Percentiles rank a stretch among this genome's conserved stretches.
These are phyloP conservation scores for Calliopum simillimum DNA, from an alignment of 2,888 invertebrate species.

Conservation along the genomic window DNA sequence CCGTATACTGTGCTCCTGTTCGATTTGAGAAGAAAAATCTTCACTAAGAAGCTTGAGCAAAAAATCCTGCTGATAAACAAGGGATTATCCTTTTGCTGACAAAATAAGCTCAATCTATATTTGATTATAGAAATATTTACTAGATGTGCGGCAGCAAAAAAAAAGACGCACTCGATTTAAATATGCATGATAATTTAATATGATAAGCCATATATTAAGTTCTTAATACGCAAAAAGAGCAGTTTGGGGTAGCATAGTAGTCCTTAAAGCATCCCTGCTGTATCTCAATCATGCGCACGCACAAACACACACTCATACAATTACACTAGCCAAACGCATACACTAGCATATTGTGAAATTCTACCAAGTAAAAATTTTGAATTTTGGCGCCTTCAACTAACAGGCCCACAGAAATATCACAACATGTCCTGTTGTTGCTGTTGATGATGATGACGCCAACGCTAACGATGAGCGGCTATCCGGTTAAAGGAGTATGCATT, in stretches of 20 bases:
- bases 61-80: conserved; percentile 20
- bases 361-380: conserved; percentile 55
- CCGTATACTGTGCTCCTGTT: conserved; percentile 55
- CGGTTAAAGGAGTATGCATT: too few relatives aligned
- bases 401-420: conserved; percentile 54
- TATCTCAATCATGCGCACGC: background rate
- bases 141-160: background rate
- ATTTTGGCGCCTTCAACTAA: conserved; percentile 64
- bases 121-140: too few relatives aligned
- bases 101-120: conserved; percentile 10
- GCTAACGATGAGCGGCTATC: too few relatives aligned
- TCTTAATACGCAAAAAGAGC: too few relatives aligned
- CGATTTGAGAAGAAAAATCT: conserved; percentile 65
- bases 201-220: too few relatives aligned
- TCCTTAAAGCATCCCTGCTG: too few relatives aligned
- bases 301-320: background rate
- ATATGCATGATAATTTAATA: too few relatives aligned
- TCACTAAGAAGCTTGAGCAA: conserved; percentile 49
- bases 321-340: conserved; percentile 1
- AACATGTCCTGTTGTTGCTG: too few relatives aligned
- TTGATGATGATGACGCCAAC: too few relatives aligned
- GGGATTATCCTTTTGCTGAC: conserved; percentile 32
- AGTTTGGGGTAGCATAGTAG: too few relatives aligned
- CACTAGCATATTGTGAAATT: background rate
- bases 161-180: too few relatives aligned